Base-by-base conservation (phyloP, 1,140 invertebrate species). In the Callitettix versicolor region DNA sequence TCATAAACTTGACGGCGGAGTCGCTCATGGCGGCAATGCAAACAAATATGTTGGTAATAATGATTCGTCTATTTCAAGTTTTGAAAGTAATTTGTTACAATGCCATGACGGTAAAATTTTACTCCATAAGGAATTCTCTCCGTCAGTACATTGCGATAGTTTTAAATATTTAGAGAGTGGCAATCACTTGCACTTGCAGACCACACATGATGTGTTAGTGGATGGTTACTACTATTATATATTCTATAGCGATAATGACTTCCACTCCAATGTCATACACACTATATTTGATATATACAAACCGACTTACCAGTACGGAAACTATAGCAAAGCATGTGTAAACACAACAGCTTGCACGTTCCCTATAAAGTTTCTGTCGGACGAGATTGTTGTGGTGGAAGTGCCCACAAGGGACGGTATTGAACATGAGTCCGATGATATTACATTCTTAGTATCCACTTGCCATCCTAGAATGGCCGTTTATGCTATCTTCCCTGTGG, bases 141-240 rank as follows among this genome's bases (percentile, higher is more conserved):
- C 79, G 3, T 82, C 79, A 15, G 68, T 76, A 48, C 68, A 76
- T 18, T 89, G 86, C 62, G 77, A 74, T 9, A 77, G 78, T 68
- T 76, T 81, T 12, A 76, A 76, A 61, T 82, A 82, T 61, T 71
- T 88, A 61, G 76, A 85, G 49, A 78, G 73, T 21, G 73, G 75
- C 12, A 30, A 55, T n/a, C 36, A 48, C 18, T 73, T 71, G 24
- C 73, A 73, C 65, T 78, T 85, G 63, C 67, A 77, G 54, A 76
- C 77, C 9, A 73, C 74, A 47, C 85, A 88, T 64, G 75, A 86
- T 59, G 79, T 88, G 12, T 67, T 71, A 22, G 71, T 78, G 38
- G 79, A 86, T 68, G 86, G 85, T 7, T 89, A 89, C 68, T 90
- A 88, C 67, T 89, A 89, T 70, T 89, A 88, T 65, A 87, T 89